phyloP scores from a whole-genome alignment of 2,113 vertebrate genomes.

The Tragulus kanchil region DNA sequence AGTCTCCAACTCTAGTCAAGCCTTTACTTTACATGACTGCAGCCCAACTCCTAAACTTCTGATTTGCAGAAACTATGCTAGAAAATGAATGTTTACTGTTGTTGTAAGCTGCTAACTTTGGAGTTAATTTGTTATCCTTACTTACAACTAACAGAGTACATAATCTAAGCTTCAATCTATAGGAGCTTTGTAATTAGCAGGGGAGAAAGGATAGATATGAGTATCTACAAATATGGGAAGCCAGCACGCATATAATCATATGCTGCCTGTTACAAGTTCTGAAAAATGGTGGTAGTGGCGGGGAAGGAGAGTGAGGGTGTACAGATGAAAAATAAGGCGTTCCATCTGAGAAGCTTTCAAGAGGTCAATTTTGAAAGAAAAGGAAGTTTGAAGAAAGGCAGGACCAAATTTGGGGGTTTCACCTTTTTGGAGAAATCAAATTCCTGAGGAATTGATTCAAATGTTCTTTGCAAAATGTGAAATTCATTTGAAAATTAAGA shows the following conservation, averaged over 20 bases:
- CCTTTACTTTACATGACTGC: background rate
- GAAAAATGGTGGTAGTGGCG: background rate
- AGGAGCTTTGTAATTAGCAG: background rate
- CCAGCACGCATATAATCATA: background rate
- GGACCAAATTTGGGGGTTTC: background rate
- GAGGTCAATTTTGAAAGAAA: conserved; percentile 37
- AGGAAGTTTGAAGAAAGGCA: background rate
- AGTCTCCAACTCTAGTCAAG: background rate
- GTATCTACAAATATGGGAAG: background rate
- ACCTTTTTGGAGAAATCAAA: conserved; percentile 28
- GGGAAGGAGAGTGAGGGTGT: background rate
- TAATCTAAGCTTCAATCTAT: background rate
- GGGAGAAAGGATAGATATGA: conserved; percentile 16
- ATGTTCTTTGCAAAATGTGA: conserved; percentile 40
- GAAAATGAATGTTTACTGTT: background rate
- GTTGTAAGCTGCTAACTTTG: conserved; percentile 19
- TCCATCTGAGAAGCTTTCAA: background rate
- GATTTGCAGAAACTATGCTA: background rate
- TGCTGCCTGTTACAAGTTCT: background rate
- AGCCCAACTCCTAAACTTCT: background rate
- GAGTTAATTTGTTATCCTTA: background rate
- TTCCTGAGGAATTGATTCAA: conserved; percentile 15
- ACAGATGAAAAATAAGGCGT: background rate
- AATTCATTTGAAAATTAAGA: conserved; percentile 45
- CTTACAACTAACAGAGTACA: background rate